A percentile compares a stretch with the other conserved stretches of the same genome.
Evolutionary conservation across 2,797 vertebrate species (phyloP).

Genomic region (Eidolon dupreanum): DNA sequence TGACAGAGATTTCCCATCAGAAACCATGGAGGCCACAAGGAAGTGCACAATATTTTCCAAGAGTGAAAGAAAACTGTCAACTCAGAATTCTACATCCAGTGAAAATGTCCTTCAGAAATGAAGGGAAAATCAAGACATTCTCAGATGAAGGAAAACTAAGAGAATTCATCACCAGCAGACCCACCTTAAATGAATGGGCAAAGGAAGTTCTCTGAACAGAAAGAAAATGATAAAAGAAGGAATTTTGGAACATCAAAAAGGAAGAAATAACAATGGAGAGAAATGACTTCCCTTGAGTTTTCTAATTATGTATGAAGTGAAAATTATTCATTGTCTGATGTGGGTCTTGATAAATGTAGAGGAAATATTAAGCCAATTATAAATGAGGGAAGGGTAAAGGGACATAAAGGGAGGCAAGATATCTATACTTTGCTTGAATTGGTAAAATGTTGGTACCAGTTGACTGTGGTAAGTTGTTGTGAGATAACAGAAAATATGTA

Average conservation of each 20-base stretch:
- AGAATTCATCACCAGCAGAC: background rate
- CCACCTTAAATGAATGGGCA: background rate
- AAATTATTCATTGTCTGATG: background rate
- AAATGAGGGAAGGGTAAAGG: background rate
- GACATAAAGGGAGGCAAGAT: background rate
- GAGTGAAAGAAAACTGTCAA: background rate
- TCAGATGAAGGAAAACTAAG: background rate
- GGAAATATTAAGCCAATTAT: background rate
- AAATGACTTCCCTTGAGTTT: background rate
- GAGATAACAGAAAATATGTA: background rate
- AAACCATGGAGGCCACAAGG: background rate
- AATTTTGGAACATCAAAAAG: background rate
- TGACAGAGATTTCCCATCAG: background rate
- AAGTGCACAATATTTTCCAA: background rate
- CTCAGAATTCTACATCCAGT: background rate
- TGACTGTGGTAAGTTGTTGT: background rate
- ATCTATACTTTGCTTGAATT: background rate
- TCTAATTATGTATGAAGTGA: background rate
- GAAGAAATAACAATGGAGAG: background rate
- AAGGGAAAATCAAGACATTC: background rate
- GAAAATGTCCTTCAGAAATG: background rate
- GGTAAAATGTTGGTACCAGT: background rate
- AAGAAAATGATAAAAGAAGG: background rate
- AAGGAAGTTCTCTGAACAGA: background rate
- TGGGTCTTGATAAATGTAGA: background rate